These are phyloP conservation scores for Hipposideros larvatus DNA, from an alignment of 2,797 vertebrate species.

Conservation along the genomic window DNA sequence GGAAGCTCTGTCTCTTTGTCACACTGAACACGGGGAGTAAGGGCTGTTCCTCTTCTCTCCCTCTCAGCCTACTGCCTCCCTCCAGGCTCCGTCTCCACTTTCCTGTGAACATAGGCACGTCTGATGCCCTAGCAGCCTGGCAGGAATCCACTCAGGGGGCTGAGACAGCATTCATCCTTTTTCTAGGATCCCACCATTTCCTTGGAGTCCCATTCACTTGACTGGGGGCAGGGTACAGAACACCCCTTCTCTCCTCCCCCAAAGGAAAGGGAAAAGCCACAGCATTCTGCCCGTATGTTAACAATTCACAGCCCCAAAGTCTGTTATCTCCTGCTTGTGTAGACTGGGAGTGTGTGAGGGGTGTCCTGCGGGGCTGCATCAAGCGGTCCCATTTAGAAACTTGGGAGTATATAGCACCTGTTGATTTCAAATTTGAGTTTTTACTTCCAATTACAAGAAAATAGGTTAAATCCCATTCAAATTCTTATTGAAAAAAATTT, in stretches of 20 bases:
- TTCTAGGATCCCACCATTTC: background rate
- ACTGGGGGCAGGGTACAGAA: background rate
- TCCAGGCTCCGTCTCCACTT: background rate
- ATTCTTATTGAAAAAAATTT: background rate
- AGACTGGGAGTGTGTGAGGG: background rate
- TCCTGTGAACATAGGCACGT: background rate
- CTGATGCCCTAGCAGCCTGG: background rate
- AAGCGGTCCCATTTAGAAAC: background rate
- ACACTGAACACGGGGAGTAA: background rate
- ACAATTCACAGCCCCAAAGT: background rate
- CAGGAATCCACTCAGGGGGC: background rate
- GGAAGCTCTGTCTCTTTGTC: background rate
- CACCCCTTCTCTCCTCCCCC: too few relatives aligned
- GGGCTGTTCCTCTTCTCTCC: background rate
- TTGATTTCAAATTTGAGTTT: background rate
- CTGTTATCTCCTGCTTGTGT: background rate
- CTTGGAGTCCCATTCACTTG: background rate
- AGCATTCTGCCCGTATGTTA: background rate
- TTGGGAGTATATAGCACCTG: background rate
- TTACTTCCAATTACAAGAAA: constrained; percentile 34
- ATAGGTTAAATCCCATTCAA: background rate
- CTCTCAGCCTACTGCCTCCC: background rate
- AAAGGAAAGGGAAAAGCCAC: background rate
- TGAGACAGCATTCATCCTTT: background rate
- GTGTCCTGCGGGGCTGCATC: background rate